Evolutionary conservation across 1,140 invertebrate species (phyloP), one percentile per base, ranked within the genome.

Genomic region (Drosophila lini): DNA sequence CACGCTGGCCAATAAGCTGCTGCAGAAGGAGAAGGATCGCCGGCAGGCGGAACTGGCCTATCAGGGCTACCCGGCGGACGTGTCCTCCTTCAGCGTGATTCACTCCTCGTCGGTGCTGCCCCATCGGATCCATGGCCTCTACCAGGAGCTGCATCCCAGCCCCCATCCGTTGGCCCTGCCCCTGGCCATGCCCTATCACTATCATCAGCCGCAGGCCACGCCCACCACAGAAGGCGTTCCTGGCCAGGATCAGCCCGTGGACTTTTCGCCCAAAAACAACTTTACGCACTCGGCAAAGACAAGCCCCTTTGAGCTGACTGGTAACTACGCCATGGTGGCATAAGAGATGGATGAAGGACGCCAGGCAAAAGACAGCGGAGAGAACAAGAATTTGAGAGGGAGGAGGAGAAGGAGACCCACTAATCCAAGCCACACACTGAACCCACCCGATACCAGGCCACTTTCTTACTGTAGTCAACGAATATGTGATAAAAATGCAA

Each of bases 211-310:
- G 16, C 68, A 73, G 16, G 13, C n/a, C 22, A 42, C 34, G 1
- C n/a, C 47, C 47, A 3, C 56, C 48, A 4, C 47, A 3, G 19
- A 59, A 9, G 44, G 15, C 1, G 31, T 53, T 0, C 7, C 38
- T 9, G 56, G 68, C n/a, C 93, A 94, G 77, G 93, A 94, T n/a
- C 92, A 93, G 60, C 93, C 93, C 0, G 92, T 94, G 13, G 93
- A 94, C 69, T 94, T 94, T 58, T 94, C 93, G 50, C 88, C 93
- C 6, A 92, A 92, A 42, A 92, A 92, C 59, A 92, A 91, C 59
- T 92, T 92, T 22, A 85, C 91, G 53, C 91, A 92, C 77, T 91
- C 90, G 71, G 79, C 78, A 16, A 92, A 92, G 53, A 92, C 91
- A 47, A 92, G 91, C 78, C 91, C 91, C 34, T 92, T 92, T 19